Evolutionary conservation across 30 jellyfish, hydroid and myxozoan species (phyloP), one percentile per base, ranked within the genome.

Genomic region (Aurelia sp.): DNA sequence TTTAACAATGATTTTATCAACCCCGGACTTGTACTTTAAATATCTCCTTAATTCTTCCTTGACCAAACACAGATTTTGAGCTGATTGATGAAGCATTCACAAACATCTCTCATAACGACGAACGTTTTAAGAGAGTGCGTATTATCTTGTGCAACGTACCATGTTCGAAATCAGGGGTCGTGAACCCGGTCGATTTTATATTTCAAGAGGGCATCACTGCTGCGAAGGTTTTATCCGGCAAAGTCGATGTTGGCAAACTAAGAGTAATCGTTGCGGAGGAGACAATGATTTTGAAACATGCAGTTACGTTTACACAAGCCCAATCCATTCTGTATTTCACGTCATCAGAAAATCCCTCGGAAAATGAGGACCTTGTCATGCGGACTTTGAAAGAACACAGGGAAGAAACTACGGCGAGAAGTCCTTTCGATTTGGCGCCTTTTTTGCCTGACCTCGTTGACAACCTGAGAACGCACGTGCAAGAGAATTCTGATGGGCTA

Each of bases 101-200:
- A 11, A 51, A 67, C 63, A 30, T 82, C 7, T 30, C 81, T 1
- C 90, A 71, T 47, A 52, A 52, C 67, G 97, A 90, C 68, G 97
- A 90, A 47, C 85, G 93, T 17, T 59, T 90, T 5, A 71, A 70
- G 58, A 44, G 74, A 13, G 92, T 82, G 30, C 80, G 90, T 20
- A 66, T 90, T 2, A 83, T 90, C 74, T 24, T 90, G 68, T 90
- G 97, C 78, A 90, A 90, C 33, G 92, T 82, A 24, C 89, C 94
- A 4, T 90, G 97, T 41, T 90, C 97, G 13, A 90, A 90, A 53
- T 81, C 93, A 6, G 97, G 82, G 22, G 97, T 90, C 17, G 92
- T 90, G 53, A 90, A 82, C 66, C 90, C 91, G 0, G 97, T 81
- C 11, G 97, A 90, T 66, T 90, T 80, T 57, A 84, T 90, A 4